Percentiles rank a stretch among this genome's conserved stretches.
phyloP scores from a whole-genome alignment of 1,140 invertebrate species.

The Mya arenaria region DNA sequence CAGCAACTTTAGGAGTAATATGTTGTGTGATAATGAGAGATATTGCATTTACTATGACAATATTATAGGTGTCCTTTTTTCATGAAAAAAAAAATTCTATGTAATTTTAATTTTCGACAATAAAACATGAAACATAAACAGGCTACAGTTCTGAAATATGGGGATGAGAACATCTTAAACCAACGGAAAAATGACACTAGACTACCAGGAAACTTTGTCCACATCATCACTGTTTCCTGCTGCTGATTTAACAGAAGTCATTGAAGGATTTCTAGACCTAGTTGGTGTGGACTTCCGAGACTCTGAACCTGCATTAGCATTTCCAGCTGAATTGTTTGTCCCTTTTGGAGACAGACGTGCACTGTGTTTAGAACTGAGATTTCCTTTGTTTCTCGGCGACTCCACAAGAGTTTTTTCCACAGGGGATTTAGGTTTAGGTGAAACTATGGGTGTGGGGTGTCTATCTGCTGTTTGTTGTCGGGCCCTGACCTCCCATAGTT shows the following conservation, averaged over 20 bases:
- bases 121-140: neutral
- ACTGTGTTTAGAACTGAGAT: neutral
- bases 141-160: neutral
- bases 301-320: no score
- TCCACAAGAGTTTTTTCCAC: neutral
- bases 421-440: neutral
- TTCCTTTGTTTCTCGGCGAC: neutral
- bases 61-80: no score
- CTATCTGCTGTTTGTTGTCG: neutral
- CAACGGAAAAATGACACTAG: no score
- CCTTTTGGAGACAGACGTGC: neutral
- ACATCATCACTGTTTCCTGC: neutral
- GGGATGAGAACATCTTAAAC: neutral
- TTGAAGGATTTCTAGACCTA: slow-evolving; percentile 7
- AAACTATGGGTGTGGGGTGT: neutral
- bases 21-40: no score
- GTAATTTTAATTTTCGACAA: no score
- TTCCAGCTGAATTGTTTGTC: neutral
- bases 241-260: neutral
- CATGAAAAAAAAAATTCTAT: no score
- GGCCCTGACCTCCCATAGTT: slow-evolving; percentile 49
- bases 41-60: no score
- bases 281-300: neutral
- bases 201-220: slow-evolving; percentile 15
- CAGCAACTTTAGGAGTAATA: no score